These are phyloP conservation scores for Naso thynnoides DNA, from an alignment of 2,797 vertebrate genomes.

Conservation along the genomic window DNA sequence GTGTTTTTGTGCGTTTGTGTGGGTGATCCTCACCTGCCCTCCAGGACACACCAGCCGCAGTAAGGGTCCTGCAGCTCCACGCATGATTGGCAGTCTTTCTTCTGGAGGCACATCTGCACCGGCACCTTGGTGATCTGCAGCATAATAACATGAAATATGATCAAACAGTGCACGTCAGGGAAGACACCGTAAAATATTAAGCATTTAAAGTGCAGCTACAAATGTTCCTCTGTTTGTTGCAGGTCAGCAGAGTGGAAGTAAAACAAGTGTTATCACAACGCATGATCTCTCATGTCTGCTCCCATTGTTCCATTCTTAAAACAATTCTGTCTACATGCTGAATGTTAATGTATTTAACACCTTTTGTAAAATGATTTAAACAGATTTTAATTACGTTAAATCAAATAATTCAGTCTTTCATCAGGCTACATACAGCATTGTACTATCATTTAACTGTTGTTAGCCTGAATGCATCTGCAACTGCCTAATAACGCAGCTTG, in stretches of 20 bases:
- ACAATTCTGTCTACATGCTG: slow-evolving; percentile 10
- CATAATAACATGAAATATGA: slow-evolving; percentile 48
- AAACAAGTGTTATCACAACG: slow-evolving; percentile 24
- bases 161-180: slow-evolving; percentile 47
- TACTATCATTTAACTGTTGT: neutral
- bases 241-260: slow-evolving; percentile 27
- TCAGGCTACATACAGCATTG: neutral
- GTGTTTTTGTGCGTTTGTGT: neutral
- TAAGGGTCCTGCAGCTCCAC: slow-evolving; percentile 90
- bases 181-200: slow-evolving; percentile 36
- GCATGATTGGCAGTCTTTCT: slow-evolving; percentile 89
- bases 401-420: neutral
- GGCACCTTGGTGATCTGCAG: slow-evolving; percentile 91
- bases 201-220: slow-evolving; percentile 31
- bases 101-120: slow-evolving; percentile 90
- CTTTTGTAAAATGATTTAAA: slow-evolving; percentile 7
- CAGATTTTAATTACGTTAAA: slow-evolving; percentile 2
- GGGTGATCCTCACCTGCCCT: slow-evolving; percentile 88
- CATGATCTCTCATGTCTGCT: slow-evolving; percentile 14
- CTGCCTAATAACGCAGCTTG: neutral
- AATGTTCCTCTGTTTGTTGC: slow-evolving; percentile 28
- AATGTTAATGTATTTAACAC: slow-evolving; percentile 12
- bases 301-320: slow-evolving; percentile 23
- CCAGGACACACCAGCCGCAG: slow-evolving; percentile 97
- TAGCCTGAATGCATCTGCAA: neutral